Evolutionary conservation across 2,888 invertebrate genomes (phyloP).

Genomic region (Drosophila picticornis): DNA sequence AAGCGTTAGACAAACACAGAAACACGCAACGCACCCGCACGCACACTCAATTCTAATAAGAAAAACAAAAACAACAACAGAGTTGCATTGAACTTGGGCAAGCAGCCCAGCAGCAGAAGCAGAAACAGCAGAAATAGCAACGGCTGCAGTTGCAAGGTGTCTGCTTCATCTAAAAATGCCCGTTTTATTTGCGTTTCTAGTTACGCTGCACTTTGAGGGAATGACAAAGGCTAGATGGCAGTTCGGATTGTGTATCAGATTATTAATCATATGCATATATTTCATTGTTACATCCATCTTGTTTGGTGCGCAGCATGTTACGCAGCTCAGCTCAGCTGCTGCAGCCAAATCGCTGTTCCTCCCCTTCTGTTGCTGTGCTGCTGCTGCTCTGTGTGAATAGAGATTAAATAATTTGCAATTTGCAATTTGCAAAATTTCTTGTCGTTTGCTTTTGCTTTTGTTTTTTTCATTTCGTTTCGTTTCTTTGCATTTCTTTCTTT

Average conservation of each 20-base stretch:
- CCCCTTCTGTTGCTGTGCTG: slow-evolving; percentile 6
- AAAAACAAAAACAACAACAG: slow-evolving; percentile 25
- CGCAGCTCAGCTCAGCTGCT: slow-evolving; percentile 53
- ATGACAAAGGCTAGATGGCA: slow-evolving; percentile 38
- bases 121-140: neutral
- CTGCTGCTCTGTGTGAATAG: slow-evolving; percentile 5
- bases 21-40: slow-evolving; percentile 8
- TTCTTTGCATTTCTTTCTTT: slow-evolving; percentile 18
- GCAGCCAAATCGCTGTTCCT: neutral
- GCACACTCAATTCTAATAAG: slow-evolving; percentile 24
- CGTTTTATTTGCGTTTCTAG: slow-evolving; percentile 32
- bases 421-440: slow-evolving; percentile 40
- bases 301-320: slow-evolving; percentile 47
- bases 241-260: slow-evolving; percentile 52
- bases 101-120: slow-evolving; percentile 7
- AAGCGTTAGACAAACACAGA: slow-evolving; percentile 27
- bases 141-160: slow-evolving; percentile 44
- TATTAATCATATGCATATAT: slow-evolving; percentile 3
- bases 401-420: slow-evolving; percentile 40
- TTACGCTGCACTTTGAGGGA: slow-evolving; percentile 36
- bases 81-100: slow-evolving; percentile 34
- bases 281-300: slow-evolving; percentile 41
- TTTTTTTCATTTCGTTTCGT: slow-evolving; percentile 23
- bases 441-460: slow-evolving; percentile 51
- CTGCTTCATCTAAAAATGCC: slow-evolving; percentile 21